Evolutionary conservation across 2,888 invertebrate genomes (phyloP), one percentile per base, ranked within the genome.

Genomic region (Dasypolia templi): DNA sequence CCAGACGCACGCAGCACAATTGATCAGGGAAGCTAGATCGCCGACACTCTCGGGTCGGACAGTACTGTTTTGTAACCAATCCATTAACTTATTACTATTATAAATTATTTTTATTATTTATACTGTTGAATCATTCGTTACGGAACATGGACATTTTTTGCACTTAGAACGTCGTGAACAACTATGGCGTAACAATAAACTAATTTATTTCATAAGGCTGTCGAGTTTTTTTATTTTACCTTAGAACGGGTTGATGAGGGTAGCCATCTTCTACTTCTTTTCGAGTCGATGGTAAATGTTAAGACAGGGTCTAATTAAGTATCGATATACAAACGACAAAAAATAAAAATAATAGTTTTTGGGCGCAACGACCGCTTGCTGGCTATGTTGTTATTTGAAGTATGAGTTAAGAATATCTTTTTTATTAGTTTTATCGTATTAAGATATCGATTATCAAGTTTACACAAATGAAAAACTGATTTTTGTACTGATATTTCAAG

Each of bases 91-190:
- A 95, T 94, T 93, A 92, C 92, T 94, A 94, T 92, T 94, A 95
- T 95, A 96, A 96, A 95, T 95, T 96, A 96, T 96, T 96, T 96
- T 96, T 96, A 96, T 94, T 96, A 95, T 96, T 95, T 96, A 95
- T 95, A 96, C 95, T 93, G 94, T 94, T 94, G 93, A 93, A 92
- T 91, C 92, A 91, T 89, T 93, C 91, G 93, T 94, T 94, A 94
- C 93, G 93, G 92, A 93, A 94, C 93, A 94, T 90, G 93, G 89
- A 92, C 91, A 87, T 86, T 89, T 88, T 90, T 90, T 89, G 90
- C 91, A 89, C 88, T 84, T 87, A 76, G 77, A 88, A 88, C 93
- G 94, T 94, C 94, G 87, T 83, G 83, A 85, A 93, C 93, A 95
- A 51, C 95, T 92, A 85, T 92, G 94, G 93, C 94, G 93, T 91